phyloP scores from a whole-genome alignment of 2,113 vertebrate genomes.

The Eulemur rufifrons region DNA sequence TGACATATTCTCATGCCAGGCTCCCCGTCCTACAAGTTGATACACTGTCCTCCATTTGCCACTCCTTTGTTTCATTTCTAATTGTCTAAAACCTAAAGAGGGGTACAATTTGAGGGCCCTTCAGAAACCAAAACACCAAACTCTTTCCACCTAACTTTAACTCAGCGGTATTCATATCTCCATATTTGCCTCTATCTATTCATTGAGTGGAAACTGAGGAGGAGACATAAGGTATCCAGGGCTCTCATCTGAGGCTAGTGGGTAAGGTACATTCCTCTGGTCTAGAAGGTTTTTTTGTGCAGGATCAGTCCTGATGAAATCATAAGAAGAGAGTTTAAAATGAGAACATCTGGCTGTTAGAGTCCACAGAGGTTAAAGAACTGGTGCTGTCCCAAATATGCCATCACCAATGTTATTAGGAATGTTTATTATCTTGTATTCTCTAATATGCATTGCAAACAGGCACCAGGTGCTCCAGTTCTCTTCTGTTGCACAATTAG shows the following conservation, averaged over 20 bases:
- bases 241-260: not conserved
- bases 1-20: not conserved
- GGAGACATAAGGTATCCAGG: not conserved
- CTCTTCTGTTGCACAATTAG: conserved; percentile 68
- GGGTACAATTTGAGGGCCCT: not conserved
- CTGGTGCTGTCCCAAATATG: conserved; percentile 43
- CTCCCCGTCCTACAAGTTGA: not conserved
- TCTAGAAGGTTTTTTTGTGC: not conserved
- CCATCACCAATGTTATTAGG: not conserved
- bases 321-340: conserved; percentile 31
- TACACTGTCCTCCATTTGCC: not conserved
- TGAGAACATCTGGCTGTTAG: not conserved
- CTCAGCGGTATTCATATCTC: not conserved
- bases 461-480: conserved; percentile 30
- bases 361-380: conserved; percentile 54
- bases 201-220: not conserved
- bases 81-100: not conserved
- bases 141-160: not conserved
- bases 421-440: conserved; percentile 45
- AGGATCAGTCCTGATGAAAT: not conserved
- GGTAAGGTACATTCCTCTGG: not conserved
- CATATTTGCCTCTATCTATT: not conserved
- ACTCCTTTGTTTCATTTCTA: not conserved
- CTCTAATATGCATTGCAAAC: conserved; percentile 28
- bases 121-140: not conserved